phyloP scores from a whole-genome alignment of 2,113 vertebrate species.

The Cyrtonyx montezumae region DNA sequence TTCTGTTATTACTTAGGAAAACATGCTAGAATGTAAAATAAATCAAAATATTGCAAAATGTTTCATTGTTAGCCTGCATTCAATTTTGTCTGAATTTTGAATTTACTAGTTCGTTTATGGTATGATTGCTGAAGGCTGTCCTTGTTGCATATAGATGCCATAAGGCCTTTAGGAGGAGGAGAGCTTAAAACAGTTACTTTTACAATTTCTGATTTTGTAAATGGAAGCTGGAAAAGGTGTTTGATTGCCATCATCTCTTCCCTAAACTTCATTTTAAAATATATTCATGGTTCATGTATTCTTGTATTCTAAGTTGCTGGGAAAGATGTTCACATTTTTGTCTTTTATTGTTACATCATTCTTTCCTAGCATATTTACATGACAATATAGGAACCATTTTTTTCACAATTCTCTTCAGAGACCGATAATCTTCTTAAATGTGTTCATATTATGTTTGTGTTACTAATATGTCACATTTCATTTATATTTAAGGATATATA shows the following conservation, averaged over 20 bases:
- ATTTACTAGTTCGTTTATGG: not conserved
- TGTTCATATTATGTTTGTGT: not conserved
- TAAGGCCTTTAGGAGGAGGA: not conserved
- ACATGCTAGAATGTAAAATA: not conserved
- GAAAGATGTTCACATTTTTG: not conserved
- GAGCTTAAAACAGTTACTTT: not conserved
- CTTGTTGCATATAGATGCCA: not conserved
- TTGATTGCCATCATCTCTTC: not conserved
- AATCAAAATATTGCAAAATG: not conserved
- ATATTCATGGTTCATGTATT: not conserved
- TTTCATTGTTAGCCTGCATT: not conserved
- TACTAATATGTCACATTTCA: not conserved
- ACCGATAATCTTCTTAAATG: not conserved
- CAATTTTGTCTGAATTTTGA: not conserved
- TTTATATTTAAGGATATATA: not conserved
- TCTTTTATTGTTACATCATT: not conserved
- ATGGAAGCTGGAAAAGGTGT: not conserved
- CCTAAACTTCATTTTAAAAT: not conserved
- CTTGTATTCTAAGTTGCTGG: not conserved
- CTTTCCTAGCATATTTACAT: not conserved
- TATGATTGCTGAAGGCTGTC: not conserved
- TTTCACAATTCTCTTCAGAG: not conserved
- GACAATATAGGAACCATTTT: not conserved
- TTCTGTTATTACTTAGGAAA: not conserved
- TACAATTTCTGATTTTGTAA: not conserved